Conservation (phyloP, 2,113 vertebrate species). For the Apteryx owenii region DNA sequence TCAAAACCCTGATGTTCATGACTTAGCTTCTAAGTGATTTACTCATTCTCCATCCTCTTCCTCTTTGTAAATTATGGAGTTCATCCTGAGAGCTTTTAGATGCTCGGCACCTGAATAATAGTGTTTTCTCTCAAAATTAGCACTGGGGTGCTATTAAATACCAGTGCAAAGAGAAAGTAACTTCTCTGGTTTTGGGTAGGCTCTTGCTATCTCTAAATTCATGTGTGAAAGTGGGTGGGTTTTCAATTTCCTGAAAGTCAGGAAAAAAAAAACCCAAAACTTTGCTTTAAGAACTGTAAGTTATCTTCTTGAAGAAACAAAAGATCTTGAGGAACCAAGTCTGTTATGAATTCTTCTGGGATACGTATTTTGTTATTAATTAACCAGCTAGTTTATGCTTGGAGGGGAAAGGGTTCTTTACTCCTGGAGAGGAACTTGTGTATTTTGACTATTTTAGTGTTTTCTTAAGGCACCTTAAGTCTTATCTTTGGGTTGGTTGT, state of each 20-base stretch:
- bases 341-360: background rate
- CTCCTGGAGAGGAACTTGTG: background rate
- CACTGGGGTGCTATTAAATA: background rate
- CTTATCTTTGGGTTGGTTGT: background rate
- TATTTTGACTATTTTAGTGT: background rate
- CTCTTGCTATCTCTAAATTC: background rate
- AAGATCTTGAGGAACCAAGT: background rate
- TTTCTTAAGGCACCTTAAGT: background rate
- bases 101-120: background rate
- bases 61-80: background rate
- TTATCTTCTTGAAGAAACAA: background rate
- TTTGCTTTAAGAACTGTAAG: background rate
- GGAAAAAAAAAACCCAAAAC: background rate
- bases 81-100: background rate
- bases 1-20: background rate
- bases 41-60: background rate
- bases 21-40: background rate
- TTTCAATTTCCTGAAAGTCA: background rate
- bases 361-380: background rate
- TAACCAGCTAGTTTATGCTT: background rate
- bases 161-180: background rate
- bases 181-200: background rate
- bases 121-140: background rate
- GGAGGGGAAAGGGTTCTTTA: background rate
- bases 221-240: background rate